A percentile compares a stretch with the other conserved stretches of the same genome.
Evolutionary conservation across 2,888 invertebrate genomes (phyloP).

Genomic region (Ophion ventricosus): DNA sequence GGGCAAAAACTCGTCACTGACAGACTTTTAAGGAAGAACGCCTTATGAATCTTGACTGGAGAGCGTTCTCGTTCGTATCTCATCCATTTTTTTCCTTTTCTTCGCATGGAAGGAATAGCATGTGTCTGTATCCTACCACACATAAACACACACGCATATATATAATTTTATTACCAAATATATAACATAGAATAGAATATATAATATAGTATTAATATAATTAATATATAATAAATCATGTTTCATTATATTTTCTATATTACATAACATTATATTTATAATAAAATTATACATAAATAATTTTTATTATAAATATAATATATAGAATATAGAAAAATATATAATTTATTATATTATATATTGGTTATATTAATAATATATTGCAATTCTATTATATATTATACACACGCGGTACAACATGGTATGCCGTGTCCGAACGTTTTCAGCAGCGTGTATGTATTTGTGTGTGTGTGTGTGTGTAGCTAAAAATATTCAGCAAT

Average conservation of each 20-base stretch:
- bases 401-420: no score
- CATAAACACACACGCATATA: not conserved
- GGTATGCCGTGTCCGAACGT: no score
- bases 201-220: no score
- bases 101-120: not conserved
- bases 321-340: not conserved
- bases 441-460: no score
- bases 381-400: not conserved
- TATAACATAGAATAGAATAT: not conserved
- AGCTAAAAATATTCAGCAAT: slow-evolving; percentile 10
- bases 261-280: not conserved
- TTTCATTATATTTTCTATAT: no score
- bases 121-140: not conserved
- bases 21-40: slow-evolving; percentile 46
- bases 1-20: slow-evolving; percentile 48
- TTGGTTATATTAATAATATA: not conserved
- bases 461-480: not conserved
- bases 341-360: not conserved
- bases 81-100: slow-evolving; percentile 25
- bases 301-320: not conserved
- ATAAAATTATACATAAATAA: not conserved
- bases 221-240: no score
- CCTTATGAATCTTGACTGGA: slow-evolving; percentile 44
- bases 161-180: not conserved
- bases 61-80: slow-evolving; percentile 37